phyloP scores from a whole-genome alignment of 2,888 invertebrate species.

The Sericinus montela region DNA sequence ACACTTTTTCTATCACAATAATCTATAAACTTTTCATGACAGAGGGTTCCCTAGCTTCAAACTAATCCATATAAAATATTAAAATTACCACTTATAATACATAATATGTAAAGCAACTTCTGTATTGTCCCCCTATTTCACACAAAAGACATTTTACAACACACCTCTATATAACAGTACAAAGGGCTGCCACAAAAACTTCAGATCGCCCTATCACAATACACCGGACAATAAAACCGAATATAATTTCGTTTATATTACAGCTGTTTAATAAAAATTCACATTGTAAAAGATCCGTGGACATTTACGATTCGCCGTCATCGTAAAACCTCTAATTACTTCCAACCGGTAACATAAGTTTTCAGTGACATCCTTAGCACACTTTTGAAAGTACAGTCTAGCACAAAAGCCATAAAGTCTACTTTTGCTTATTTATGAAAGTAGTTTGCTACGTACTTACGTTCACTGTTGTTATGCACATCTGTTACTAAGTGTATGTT shows the following conservation, averaged over 20 bases:
- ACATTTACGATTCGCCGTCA: constrained; percentile 24
- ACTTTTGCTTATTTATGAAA: background rate
- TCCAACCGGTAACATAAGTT: constrained; percentile 7
- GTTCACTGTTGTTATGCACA: constrained; percentile 19
- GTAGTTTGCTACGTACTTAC: background rate
- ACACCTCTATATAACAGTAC: background rate
- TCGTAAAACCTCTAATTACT: constrained; percentile 29
- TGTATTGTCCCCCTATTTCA: background rate
- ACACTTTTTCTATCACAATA: too few relatives aligned
- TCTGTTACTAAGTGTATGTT: constrained; percentile 29
- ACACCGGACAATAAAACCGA: constrained; percentile 30
- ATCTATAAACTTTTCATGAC: too few relatives aligned
- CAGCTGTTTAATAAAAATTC: constrained; percentile 41
- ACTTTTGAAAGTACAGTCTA: background rate
- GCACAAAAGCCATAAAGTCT: background rate
- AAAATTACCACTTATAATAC: too few relatives aligned
- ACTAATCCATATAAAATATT: too few relatives aligned
- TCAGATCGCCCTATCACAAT: constrained; percentile 23
- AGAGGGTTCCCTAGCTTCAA: too few relatives aligned
- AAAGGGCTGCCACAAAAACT: background rate
- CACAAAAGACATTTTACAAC: background rate
- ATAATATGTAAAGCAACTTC: too few relatives aligned
- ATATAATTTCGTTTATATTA: constrained; percentile 37
- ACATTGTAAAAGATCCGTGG: constrained; percentile 30
- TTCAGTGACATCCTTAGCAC: background rate